Evolutionary conservation across 2,888 invertebrate species (phyloP), one percentile per base, ranked within the genome.

Genomic region (Zonitis immaculata): DNA sequence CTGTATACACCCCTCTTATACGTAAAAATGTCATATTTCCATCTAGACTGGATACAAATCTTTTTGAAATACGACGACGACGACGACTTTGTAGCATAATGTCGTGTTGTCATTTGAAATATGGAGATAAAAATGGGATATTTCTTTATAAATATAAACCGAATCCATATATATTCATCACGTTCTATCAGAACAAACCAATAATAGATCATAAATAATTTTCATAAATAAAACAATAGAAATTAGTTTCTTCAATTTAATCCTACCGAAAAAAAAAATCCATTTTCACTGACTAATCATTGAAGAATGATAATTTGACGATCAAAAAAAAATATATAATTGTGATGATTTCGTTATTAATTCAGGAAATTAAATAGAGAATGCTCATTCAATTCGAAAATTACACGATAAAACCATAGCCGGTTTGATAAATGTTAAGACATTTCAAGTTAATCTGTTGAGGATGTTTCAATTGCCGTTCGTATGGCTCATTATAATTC

Each of bases 361-460:
- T n/a, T 65, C 62, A 51, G 54, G 58, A 63, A 66, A 65, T 65
- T 66, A 66, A 66, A 66, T 66, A 62, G 62, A 65, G 52, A 63
- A 54, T 56, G 63, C 60, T 58, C 63, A 58, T 60, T 63, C 61
- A 63, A 62, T 61, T 64, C 60, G 58, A 58, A 63, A 66, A 66
- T 63, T 64, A 56, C 63, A 57, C 65, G 65, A 66, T 67, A 66
- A 66, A 66, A 62, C 60, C 56, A 53, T 60, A 56, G 58, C 53
- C 55, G 61, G n/a, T 58, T 62, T 65, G 68, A 68, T 65, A 65
- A 69, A 68, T 66, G 67, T 54, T 55, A 52, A n/a, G n/a, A 63
- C 60, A 65, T 61, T 69, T 68, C 20, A 63, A 63, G 63, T 60
- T 69, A 68, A 69, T 66, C 66, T 65, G 64, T 59, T 62, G 64